These are phyloP conservation scores for Lates japonicus DNA, from an alignment of 2,797 vertebrate genomes.

Conservation along the genomic window DNA sequence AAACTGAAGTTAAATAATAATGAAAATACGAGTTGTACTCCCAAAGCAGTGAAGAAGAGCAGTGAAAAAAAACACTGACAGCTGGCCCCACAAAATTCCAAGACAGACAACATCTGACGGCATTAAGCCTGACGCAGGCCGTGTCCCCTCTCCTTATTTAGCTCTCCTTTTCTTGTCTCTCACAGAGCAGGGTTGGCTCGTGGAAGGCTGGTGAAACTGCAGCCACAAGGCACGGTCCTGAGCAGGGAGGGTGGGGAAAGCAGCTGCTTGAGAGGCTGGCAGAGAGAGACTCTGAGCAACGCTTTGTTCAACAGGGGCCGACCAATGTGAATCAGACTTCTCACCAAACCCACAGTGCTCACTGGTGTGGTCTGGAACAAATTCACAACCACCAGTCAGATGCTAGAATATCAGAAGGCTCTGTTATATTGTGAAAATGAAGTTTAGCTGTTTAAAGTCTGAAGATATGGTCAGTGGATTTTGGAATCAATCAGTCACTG, in stretches of 20 bases:
- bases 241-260: conserved; percentile 88
- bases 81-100: conserved; percentile 2
- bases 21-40: not conserved
- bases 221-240: conserved; percentile 87
- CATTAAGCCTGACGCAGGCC: conserved; percentile 29
- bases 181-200: conserved; percentile 87
- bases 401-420: not conserved
- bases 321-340: conserved; percentile 84
- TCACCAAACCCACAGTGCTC: conserved; percentile 10
- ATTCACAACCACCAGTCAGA: conserved; percentile 47
- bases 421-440: conserved; percentile 2
- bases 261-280: too few relatives aligned
- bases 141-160: conserved; percentile 18
- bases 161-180: conserved; percentile 50
- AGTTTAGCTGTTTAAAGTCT: conserved; percentile 20
- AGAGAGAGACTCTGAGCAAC: too few relatives aligned
- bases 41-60: not conserved
- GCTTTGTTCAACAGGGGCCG: conserved; percentile 77
- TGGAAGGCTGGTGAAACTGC: conserved; percentile 90
- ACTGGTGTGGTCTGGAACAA: conserved; percentile 19
- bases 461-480: conserved; percentile 34
- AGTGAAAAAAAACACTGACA: not conserved
- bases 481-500: conserved; percentile 28
- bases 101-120: conserved; percentile 1
- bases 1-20: conserved; percentile 3